Evolutionary conservation across 2,888 invertebrate genomes (phyloP).

Genomic region (Barypeithes pellucidus): DNA sequence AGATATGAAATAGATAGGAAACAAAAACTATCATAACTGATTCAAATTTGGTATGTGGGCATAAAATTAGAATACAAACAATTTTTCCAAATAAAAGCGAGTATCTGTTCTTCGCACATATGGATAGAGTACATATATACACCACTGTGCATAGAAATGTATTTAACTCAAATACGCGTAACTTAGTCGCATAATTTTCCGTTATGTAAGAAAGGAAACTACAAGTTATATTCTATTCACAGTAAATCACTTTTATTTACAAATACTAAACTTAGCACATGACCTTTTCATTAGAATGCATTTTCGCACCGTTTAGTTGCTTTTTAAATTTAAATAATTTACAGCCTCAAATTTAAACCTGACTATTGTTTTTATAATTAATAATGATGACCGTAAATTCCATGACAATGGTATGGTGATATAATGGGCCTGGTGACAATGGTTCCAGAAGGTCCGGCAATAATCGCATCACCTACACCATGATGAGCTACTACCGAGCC

Average conservation of each 20-base stretch:
- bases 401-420: slow-evolving; percentile 40
- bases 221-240: too few species aligned
- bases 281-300: not conserved
- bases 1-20: too few species aligned
- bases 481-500: slow-evolving; percentile 30
- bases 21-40: too few species aligned
- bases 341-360: not conserved
- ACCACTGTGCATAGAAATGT: too few species aligned
- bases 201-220: too few species aligned
- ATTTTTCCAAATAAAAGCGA: too few species aligned
- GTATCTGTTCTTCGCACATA: too few species aligned
- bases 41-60: too few species aligned
- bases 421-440: slow-evolving; percentile 55
- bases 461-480: slow-evolving; percentile 39
- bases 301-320: slow-evolving; percentile 1
- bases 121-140: too few species aligned
- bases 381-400: slow-evolving; percentile 28
- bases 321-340: slow-evolving; percentile 3
- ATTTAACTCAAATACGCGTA: too few species aligned
- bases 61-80: too few species aligned
- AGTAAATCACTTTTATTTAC: slow-evolving; percentile 7
- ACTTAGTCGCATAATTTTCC: too few species aligned
- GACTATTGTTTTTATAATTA: not conserved
- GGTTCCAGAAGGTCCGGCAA: slow-evolving; percentile 60
- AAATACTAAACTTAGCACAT: not conserved